A percentile compares a stretch with the other conserved stretches of the same genome.
phyloP scores from a whole-genome alignment of 2,797 vertebrate genomes.

The Crotalus adamanteus region DNA sequence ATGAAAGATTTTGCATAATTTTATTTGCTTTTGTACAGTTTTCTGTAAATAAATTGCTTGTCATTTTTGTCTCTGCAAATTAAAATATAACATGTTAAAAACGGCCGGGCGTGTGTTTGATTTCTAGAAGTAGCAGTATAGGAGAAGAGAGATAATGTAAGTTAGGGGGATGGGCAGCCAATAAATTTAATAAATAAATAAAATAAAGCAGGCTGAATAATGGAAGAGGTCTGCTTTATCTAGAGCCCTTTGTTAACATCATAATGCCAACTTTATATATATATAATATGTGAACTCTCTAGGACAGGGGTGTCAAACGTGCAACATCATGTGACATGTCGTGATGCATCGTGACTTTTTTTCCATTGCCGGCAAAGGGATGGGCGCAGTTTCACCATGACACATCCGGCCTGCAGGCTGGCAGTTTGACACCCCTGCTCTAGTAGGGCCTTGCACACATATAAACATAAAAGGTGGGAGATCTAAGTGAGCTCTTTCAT shows the following conservation, averaged over 20 bases:
- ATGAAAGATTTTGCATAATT: slow-evolving; percentile 99
- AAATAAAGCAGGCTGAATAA: slow-evolving; percentile 15
- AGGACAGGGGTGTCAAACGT: too few species aligned
- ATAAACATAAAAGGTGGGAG: not conserved
- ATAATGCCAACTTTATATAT: not conserved
- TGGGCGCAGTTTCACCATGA: too few species aligned
- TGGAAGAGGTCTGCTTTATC: not conserved
- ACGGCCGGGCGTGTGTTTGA: slow-evolving; percentile 66
- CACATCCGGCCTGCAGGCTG: too few species aligned
- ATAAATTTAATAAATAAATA: not conserved
- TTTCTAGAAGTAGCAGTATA: slow-evolving; percentile 54
- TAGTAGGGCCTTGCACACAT: not conserved
- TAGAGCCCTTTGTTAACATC: not conserved
- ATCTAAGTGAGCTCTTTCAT: not conserved
- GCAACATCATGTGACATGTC: too few species aligned
- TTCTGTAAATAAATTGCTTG: slow-evolving; percentile 99
- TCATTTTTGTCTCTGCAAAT: slow-evolving; percentile 99
- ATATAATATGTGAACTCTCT: not conserved
- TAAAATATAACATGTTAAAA: slow-evolving; percentile 99
- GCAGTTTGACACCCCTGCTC: too few species aligned
- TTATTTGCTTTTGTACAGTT: slow-evolving; percentile 99
- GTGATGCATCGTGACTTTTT: too few species aligned
- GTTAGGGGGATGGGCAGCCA: not conserved
- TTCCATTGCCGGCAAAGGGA: too few species aligned
- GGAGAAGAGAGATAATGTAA: slow-evolving; percentile 41